These are phyloP conservation scores for Valencia hispanica DNA, from an alignment of 2,797 vertebrate species.

Conservation along the genomic window DNA sequence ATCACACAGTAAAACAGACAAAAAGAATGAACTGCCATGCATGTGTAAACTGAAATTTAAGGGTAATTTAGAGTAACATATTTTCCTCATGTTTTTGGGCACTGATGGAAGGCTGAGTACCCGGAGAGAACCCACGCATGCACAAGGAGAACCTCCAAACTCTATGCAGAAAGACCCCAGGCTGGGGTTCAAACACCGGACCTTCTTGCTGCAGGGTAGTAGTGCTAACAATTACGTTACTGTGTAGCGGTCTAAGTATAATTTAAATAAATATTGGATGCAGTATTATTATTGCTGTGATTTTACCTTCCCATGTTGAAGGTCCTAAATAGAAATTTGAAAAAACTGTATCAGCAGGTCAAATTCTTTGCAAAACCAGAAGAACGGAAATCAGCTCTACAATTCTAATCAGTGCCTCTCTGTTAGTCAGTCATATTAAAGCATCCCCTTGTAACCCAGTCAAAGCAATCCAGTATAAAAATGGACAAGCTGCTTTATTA, in stretches of 20 bases:
- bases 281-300: too few species aligned
- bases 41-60: not conserved
- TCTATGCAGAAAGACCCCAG: not conserved
- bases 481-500: not conserved
- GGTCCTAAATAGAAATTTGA: too few species aligned
- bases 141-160: not conserved
- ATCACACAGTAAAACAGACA: not conserved
- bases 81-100: not conserved
- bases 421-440: not conserved
- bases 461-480: not conserved
- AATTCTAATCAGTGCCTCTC: not conserved
- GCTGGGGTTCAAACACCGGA: too few species aligned
- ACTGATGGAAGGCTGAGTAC: not conserved
- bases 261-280: too few species aligned
- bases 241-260: too few species aligned
- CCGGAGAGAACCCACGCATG: not conserved
- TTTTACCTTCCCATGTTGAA: too few species aligned
- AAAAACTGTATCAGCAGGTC: not conserved
- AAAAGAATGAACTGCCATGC: not conserved
- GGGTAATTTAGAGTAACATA: not conserved
- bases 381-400: not conserved
- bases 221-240: too few species aligned
- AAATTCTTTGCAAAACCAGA: not conserved
- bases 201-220: too few species aligned
- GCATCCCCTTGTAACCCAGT: too few species aligned